A percentile compares a stretch with the other conserved stretches of the same genome.
Conservation (phyloP, 2,888 invertebrate species). For the Trissolcus japonicus region DNA sequence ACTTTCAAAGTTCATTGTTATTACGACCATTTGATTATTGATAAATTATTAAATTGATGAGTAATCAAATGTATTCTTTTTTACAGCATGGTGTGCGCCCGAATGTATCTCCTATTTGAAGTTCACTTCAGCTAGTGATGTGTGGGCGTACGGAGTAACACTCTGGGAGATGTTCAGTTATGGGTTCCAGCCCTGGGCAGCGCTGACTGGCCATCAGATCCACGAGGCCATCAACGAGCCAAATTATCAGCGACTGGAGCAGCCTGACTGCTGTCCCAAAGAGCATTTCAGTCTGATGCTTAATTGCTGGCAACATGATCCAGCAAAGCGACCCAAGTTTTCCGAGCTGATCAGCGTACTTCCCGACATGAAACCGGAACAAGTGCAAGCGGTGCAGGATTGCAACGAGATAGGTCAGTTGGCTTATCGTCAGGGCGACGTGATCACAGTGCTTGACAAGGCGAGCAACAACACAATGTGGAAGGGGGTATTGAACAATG, state of each 20-base stretch:
- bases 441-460: slow-evolving; percentile 94
- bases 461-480: slow-evolving; percentile 81
- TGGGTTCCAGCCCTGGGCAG: slow-evolving; percentile 99
- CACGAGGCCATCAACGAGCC: slow-evolving; percentile 96
- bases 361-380: slow-evolving; percentile 92
- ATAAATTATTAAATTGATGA: background rate
- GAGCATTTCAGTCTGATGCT: slow-evolving; percentile 95
- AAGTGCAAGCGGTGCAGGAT: slow-evolving; percentile 89
- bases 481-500: slow-evolving; percentile 93
- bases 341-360: slow-evolving; percentile 87
- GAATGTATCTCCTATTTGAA: slow-evolving; percentile 97
- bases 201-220: slow-evolving; percentile 94
- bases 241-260: slow-evolving; percentile 90
- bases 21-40: background rate
- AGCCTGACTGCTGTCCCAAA: slow-evolving; percentile 95
- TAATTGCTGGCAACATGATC: slow-evolving; percentile 97
- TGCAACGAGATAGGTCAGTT: slow-evolving; percentile 80
- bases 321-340: slow-evolving; percentile 91
- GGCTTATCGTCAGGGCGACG: slow-evolving; percentile 90
- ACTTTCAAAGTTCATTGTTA: too few relatives aligned
- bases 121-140: slow-evolving; percentile 97
- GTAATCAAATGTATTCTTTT: background rate
- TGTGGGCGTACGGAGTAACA: slow-evolving; percentile 99
- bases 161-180: slow-evolving; percentile 99
- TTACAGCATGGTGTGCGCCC: slow-evolving; percentile 96